Conservation (phyloP, 2,888 invertebrate genomes). For the Platyscelio sp. region DNA sequence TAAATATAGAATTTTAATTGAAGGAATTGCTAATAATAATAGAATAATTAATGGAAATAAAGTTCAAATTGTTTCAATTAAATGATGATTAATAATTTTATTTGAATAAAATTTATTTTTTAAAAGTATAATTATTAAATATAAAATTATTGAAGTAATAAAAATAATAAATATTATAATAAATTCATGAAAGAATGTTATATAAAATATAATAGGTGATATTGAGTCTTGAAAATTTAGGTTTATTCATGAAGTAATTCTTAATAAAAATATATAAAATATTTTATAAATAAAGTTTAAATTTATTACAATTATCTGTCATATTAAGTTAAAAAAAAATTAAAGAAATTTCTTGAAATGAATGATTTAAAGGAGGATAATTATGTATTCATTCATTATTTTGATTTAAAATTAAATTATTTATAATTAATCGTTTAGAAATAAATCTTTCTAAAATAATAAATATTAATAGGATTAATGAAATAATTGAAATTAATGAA, state of each 20-base stretch:
- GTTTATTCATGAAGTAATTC: conserved; percentile 80
- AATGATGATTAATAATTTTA: conserved; percentile 87
- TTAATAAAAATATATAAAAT: conserved; percentile 87
- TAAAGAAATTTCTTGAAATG: conserved; percentile 79
- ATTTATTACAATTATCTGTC: conserved; percentile 88
- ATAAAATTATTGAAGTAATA: conserved; percentile 88
- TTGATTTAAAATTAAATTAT: conserved; percentile 84
- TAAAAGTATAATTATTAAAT: conserved; percentile 87
- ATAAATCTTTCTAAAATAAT: conserved; percentile 88
- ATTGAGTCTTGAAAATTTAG: conserved; percentile 87
- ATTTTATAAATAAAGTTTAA: conserved; percentile 90
- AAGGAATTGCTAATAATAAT: conserved; percentile 89
- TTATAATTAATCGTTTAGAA: conserved; percentile 85
- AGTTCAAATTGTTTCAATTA: conserved; percentile 89
- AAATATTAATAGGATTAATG: conserved; percentile 87
- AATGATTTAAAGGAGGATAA: conserved; percentile 71
- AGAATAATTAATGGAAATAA: conserved; percentile 88
- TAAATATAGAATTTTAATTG: conserved; percentile 87
- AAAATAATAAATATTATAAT: conserved; percentile 88
- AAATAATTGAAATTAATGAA: conserved; percentile 88
- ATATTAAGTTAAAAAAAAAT: conserved; percentile 87
- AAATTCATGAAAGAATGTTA: conserved; percentile 89
- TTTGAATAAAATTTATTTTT: conserved; percentile 87
- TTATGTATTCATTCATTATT: conserved; percentile 88
- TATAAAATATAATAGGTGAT: conserved; percentile 89